phyloP scores from a whole-genome alignment of 1,140 invertebrate species.

The Saccostrea cuccullata region DNA sequence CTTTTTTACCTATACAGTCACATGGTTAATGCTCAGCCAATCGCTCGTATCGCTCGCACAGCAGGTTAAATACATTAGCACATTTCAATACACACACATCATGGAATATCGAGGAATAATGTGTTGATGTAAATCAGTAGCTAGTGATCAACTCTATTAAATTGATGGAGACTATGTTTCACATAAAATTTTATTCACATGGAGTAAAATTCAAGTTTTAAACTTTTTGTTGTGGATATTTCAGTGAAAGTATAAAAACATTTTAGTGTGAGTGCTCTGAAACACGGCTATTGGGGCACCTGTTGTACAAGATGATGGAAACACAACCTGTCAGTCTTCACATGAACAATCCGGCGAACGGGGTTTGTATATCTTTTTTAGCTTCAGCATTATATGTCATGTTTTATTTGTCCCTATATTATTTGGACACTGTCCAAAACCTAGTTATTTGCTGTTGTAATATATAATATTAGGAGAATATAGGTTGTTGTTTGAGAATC shows the following conservation, averaged over 20 bases:
- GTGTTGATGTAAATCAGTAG: not conserved
- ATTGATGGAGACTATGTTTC: conserved; percentile 5
- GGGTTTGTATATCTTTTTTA: conserved; percentile 64
- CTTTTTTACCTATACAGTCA: conserved; percentile 24
- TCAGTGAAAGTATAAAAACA: not conserved
- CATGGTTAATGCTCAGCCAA: conserved; percentile 13
- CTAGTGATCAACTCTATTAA: not conserved
- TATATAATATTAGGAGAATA: not conserved
- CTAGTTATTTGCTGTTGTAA: not conserved
- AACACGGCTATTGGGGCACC: conserved; percentile 33
- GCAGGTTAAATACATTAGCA: conserved; percentile 41
- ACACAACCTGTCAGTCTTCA: conserved; percentile 60
- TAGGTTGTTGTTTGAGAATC: not conserved
- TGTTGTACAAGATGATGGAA: conserved; percentile 69
- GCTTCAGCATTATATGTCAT: not conserved
- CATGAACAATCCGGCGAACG: conserved; percentile 53
- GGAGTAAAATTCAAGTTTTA: conserved; percentile 34
- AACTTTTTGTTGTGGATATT: not conserved
- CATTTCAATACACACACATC: conserved; percentile 37
- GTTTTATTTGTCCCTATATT: not conserved
- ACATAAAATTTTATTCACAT: conserved; percentile 1
- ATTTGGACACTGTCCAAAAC: not conserved
- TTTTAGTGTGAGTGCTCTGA: conserved; percentile 17
- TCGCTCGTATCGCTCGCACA: conserved; percentile 19
- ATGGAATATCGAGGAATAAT: conserved; percentile 3